phyloP scores from a whole-genome alignment of 2,113 vertebrate genomes.

The Coregonus clupeaformis region DNA sequence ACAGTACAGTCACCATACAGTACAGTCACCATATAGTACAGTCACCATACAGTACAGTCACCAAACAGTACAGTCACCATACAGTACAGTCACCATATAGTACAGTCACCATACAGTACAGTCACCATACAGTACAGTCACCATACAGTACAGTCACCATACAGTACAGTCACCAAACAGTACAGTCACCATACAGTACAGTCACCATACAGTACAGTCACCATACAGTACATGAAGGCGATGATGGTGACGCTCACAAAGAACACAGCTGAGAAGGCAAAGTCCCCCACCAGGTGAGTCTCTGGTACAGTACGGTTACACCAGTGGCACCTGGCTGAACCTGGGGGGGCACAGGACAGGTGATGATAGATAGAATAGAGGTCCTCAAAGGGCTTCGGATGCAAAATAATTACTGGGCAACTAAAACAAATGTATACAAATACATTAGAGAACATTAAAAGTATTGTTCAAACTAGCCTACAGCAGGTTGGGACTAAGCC shows the following conservation, averaged over 20 bases:
- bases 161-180: too few relatives aligned
- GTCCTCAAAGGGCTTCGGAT: too few relatives aligned
- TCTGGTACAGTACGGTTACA: conserved; percentile 56
- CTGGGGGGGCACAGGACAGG: conserved; percentile 41
- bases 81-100: too few relatives aligned
- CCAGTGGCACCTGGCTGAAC: conserved; percentile 57
- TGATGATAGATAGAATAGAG: conserved; percentile 59
- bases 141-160: too few relatives aligned
- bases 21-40: too few relatives aligned
- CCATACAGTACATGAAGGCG: conserved; percentile 76
- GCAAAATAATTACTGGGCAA: too few relatives aligned
- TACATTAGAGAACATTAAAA: background rate
- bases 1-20: too few relatives aligned
- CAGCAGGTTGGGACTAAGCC: background rate
- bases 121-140: too few relatives aligned
- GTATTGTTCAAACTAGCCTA: background rate
- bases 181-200: too few relatives aligned
- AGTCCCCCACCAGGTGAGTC: conserved; percentile 67
- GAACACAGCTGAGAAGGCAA: conserved; percentile 76
- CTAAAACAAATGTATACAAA: background rate
- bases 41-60: too few relatives aligned
- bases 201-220: conserved; percentile 26
- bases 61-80: too few relatives aligned
- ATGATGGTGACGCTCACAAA: conserved; percentile 72
- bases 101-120: too few relatives aligned